Conservation (phyloP, 2,797 vertebrate species). For the Myotis pilosus region DNA sequence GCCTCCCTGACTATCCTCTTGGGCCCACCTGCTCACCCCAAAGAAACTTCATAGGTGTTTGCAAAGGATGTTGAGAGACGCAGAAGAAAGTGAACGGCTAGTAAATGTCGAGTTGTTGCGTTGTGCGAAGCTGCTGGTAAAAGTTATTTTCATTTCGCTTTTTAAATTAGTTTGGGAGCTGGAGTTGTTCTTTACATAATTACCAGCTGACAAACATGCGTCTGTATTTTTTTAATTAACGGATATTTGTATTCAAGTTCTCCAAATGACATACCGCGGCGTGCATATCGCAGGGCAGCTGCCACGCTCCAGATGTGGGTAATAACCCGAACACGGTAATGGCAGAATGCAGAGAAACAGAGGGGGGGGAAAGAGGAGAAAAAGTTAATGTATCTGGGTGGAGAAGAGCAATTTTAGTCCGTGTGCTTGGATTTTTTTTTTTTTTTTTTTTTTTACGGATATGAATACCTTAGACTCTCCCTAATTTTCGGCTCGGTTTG, state of each 20-base stretch:
- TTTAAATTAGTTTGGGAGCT: constrained; percentile 80
- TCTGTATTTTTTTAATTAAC: constrained; percentile 81
- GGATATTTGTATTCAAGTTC: constrained; percentile 80
- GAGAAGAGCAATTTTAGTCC: constrained; percentile 33
- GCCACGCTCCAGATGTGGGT: constrained; percentile 76
- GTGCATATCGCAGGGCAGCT: constrained; percentile 75
- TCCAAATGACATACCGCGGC: constrained; percentile 76
- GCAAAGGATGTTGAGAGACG: constrained; percentile 52
- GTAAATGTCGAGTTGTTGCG: constrained; percentile 19
- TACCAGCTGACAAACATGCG: constrained; percentile 80
- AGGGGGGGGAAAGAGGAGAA: neutral
- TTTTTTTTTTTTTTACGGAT: neutral
- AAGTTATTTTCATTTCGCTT: constrained; percentile 78
- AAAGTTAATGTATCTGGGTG: constrained; percentile 20
- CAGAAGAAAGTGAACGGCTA: neutral
- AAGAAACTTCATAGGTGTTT: neutral
- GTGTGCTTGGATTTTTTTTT: constrained; percentile 33
- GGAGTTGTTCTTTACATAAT: constrained; percentile 78
- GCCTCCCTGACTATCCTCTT: neutral
- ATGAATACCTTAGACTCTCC: constrained; percentile 51
- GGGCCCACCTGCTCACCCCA: neutral
- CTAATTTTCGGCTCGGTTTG: constrained; percentile 50
- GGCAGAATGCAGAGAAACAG: constrained; percentile 37
- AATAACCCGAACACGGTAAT: constrained; percentile 65
- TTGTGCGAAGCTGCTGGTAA: constrained; percentile 61